Conservation (phyloP, 1,140 invertebrate species). For the Bombus waltoni region DNA sequence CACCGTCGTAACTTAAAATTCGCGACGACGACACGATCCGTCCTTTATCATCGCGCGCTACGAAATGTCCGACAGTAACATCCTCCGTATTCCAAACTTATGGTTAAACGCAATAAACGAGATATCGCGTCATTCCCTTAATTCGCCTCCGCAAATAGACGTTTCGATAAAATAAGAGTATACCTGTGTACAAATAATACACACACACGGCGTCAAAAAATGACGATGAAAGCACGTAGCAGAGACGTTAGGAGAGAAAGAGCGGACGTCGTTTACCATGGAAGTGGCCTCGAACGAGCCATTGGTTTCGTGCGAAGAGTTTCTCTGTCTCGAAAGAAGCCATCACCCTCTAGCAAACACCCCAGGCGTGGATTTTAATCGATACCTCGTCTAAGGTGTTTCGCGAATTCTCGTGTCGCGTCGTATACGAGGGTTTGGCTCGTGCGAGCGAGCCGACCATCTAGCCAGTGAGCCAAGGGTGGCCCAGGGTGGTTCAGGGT, state of each 20-base stretch:
- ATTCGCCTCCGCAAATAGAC: too few species aligned
- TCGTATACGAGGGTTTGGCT: neutral
- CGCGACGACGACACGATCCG: too few species aligned
- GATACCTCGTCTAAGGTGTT: neutral
- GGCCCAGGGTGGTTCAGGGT: neutral
- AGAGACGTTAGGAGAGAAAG: neutral
- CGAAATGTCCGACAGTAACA: too few species aligned
- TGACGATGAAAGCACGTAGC: neutral
- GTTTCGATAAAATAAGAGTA: too few species aligned
- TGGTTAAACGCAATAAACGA: too few species aligned
- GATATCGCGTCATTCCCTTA: too few species aligned
- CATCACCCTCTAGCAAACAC: neutral
- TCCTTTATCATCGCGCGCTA: too few species aligned
- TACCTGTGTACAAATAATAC: too few species aligned
- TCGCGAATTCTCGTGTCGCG: conserved; percentile 5
- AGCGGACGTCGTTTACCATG: neutral
- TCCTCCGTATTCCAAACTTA: too few species aligned
- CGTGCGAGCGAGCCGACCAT: neutral
- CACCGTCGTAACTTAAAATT: too few species aligned
- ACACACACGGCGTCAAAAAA: too few species aligned
- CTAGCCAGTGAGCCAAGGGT: neutral
- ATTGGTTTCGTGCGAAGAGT: neutral
- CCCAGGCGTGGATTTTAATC: neutral
- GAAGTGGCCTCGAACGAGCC: neutral
- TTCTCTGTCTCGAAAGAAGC: neutral